A percentile compares a stretch with the other conserved stretches of the same genome.
Evolutionary conservation across 30 jellyfish, hydroid and myxozoan genomes (phyloP).

Genomic region (Aurelia aurita): DNA sequence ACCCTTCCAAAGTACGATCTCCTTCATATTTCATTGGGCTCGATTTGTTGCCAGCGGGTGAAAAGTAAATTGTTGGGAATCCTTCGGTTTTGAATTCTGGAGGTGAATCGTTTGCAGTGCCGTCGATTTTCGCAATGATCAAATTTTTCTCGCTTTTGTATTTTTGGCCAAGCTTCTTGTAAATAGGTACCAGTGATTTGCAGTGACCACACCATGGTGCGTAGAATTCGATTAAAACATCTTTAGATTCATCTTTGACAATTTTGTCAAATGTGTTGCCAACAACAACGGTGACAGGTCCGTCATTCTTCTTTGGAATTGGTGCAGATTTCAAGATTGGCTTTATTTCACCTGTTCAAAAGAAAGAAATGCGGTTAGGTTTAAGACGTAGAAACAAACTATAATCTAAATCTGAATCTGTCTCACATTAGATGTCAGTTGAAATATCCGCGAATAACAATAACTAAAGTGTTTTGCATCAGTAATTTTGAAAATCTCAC

Average conservation of each 20-base stretch:
- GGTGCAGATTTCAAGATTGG: conserved; percentile 96
- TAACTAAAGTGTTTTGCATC: no score
- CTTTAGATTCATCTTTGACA: conserved; percentile 95
- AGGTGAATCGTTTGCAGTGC: conserved; percentile 96
- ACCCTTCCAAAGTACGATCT: conserved; percentile 84
- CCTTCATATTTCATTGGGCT: conserved; percentile 94
- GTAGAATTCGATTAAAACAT: conserved; percentile 95
- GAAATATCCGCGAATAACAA: no score
- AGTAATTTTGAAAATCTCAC: no score
- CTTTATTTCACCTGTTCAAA: conserved; percentile 81
- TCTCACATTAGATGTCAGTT: no score
- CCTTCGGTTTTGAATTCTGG: conserved; percentile 90
- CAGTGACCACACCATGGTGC: conserved; percentile 99
- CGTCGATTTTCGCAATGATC: conserved; percentile 97
- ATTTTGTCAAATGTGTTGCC: conserved; percentile 92
- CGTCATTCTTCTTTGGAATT: conserved; percentile 80
- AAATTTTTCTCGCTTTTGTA: conserved; percentile 86
- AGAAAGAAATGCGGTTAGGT: not conserved
- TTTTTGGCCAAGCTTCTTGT: conserved; percentile 91
- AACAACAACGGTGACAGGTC: conserved; percentile 96
- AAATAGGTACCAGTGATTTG: conserved; percentile 90
- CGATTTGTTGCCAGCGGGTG: conserved; percentile 93
- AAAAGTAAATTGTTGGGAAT: conserved; percentile 96
- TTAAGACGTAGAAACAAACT: not conserved
- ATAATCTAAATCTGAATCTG: no score